Conservation (phyloP, 2,113 vertebrate genomes). For the Solenodon paradoxus region DNA sequence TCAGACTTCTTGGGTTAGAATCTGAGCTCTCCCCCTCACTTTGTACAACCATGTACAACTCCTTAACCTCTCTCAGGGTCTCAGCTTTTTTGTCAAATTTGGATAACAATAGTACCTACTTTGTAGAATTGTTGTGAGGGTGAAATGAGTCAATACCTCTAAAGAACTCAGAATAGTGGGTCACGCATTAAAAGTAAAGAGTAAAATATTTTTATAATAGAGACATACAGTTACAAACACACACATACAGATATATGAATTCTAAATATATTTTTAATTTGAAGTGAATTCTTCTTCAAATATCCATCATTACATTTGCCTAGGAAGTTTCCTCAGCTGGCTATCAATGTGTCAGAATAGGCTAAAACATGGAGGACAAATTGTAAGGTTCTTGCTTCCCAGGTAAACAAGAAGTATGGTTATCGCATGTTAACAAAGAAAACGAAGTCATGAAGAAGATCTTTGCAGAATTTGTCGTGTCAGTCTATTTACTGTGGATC, state of each 20-base stretch:
- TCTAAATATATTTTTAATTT: neutral
- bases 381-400: neutral
- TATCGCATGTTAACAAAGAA: constrained; percentile 8
- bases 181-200: neutral
- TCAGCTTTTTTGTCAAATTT: neutral
- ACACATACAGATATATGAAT: neutral
- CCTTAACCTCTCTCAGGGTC: neutral
- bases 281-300: neutral
- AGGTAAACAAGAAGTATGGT: neutral
- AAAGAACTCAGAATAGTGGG: neutral
- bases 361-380: neutral
- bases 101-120: neutral
- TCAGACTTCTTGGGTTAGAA: neutral
- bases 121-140: neutral
- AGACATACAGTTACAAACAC: too few relatives aligned
- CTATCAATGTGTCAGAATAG: neutral
- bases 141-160: neutral
- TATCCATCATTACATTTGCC: neutral
- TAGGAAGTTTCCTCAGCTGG: neutral
- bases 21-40: neutral
- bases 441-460: neutral
- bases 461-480: neutral
- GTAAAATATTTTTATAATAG: neutral
- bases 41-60: neutral
- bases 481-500: neutral